Conservation (phyloP, 2,797 vertebrate species). For the Typhlichthys eigenmanni region DNA sequence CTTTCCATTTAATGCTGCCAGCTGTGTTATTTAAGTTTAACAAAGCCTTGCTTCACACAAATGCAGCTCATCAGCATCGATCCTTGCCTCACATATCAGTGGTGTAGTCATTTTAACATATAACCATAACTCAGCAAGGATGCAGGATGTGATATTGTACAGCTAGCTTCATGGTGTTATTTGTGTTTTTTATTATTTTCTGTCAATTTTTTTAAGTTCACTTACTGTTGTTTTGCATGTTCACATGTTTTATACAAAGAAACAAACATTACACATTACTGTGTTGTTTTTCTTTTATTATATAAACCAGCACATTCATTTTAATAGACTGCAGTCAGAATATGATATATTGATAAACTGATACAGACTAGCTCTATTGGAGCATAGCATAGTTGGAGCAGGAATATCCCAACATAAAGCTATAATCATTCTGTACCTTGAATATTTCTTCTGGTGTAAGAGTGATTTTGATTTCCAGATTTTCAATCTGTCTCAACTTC, state of each 20-base stretch:
- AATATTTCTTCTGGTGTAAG: slow-evolving; percentile 76
- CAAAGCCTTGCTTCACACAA: slow-evolving; percentile 1
- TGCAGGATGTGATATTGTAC: too few species aligned
- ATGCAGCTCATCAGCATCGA: slow-evolving; percentile 9
- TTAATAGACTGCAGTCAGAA: too few species aligned
- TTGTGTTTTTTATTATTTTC: not conserved
- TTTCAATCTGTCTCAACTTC: slow-evolving; percentile 86
- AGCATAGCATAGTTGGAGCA: not conserved
- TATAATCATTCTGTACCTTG: slow-evolving; percentile 73
- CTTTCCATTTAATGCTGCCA: slow-evolving; percentile 18
- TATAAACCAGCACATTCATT: too few species aligned
- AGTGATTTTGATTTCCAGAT: slow-evolving; percentile 81
- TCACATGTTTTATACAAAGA: too few species aligned
- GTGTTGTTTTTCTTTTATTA: too few species aligned
- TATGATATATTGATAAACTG: too few species aligned
- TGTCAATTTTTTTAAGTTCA: not conserved
- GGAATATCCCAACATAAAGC: slow-evolving; percentile 12
- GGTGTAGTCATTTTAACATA: not conserved
- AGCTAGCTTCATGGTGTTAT: not conserved
- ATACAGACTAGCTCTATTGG: too few species aligned
- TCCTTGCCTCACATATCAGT: not conserved
- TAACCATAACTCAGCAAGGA: too few species aligned
- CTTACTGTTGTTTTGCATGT: too few species aligned
- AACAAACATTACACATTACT: too few species aligned
- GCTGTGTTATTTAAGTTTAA: slow-evolving; percentile 16